Percentiles rank a stretch among this genome's conserved stretches.
Conservation (phyloP, 2,888 invertebrate genomes). For the Mythimna lalbum region DNA sequence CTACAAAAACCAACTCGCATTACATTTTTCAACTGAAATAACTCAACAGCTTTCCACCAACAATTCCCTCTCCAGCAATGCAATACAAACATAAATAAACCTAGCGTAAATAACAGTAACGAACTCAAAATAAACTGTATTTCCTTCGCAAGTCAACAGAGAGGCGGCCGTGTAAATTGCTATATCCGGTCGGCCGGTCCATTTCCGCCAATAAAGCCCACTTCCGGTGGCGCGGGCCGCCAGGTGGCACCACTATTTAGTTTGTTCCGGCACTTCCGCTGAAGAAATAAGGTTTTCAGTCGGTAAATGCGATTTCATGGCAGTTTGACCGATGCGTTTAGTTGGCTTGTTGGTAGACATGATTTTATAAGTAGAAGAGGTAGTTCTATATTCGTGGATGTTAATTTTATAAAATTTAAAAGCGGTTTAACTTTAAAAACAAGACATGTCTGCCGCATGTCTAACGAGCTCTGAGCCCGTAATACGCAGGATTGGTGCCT, state of each 20-base stretch:
- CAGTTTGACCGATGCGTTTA: slow-evolving; percentile 42
- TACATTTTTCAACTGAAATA: neutral
- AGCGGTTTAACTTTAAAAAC: no score
- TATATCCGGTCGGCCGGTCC: slow-evolving; percentile 83
- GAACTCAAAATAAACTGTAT: slow-evolving; percentile 67
- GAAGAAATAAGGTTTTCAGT: slow-evolving; percentile 61
- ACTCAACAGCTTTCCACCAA: slow-evolving; percentile 1
- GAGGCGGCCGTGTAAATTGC: slow-evolving; percentile 80
- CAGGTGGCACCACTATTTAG: slow-evolving; percentile 85
- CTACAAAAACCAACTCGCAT: neutral
- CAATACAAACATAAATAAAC: slow-evolving; percentile 28
- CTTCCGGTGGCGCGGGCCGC: slow-evolving; percentile 72
- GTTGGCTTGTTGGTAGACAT: neutral
- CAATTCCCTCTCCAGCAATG: neutral
- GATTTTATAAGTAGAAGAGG: neutral
- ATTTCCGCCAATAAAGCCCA: slow-evolving; percentile 84
- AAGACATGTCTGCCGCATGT: no score
- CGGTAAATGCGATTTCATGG: slow-evolving; percentile 65
- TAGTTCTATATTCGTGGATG: neutral
- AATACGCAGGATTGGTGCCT: no score
- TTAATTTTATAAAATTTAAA: no score
- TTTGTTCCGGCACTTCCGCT: slow-evolving; percentile 72
- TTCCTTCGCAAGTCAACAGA: slow-evolving; percentile 71
- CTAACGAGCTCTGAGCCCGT: no score
- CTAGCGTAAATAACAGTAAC: slow-evolving; percentile 46